Conservation (phyloP, 2,113 vertebrate genomes). For the Dendropsophus ebraccatus region DNA sequence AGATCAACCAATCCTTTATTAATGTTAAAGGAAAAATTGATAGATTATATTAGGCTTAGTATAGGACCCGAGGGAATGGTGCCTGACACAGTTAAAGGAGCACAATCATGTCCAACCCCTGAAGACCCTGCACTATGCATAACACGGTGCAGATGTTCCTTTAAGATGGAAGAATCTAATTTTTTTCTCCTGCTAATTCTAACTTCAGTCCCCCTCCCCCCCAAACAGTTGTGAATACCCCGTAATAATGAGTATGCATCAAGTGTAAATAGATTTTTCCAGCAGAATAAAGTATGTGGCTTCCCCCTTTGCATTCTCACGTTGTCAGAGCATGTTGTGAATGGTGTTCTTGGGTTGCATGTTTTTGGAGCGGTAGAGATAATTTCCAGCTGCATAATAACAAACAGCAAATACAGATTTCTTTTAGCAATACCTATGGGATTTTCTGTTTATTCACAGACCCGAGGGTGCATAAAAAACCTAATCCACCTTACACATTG, state of each 20-base stretch:
- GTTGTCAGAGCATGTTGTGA: not conserved
- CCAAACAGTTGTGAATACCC: not conserved
- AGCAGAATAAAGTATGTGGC: not conserved
- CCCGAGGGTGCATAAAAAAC: constrained; percentile 19
- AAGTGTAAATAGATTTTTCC: not conserved
- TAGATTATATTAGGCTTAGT: too few relatives aligned
- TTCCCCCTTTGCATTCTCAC: not conserved
- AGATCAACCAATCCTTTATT: too few relatives aligned
- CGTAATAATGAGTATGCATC: not conserved
- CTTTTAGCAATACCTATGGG: constrained; percentile 29
- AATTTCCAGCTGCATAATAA: constrained; percentile 26
- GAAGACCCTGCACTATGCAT: too few relatives aligned
- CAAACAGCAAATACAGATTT: constrained; percentile 19
- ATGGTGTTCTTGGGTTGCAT: not conserved
- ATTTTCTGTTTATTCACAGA: constrained; percentile 29
- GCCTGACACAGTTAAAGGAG: too few relatives aligned
- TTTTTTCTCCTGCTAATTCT: not conserved
- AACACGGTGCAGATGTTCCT: too few relatives aligned
- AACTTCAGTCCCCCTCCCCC: not conserved
- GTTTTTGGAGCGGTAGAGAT: not conserved
- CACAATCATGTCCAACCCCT: too few relatives aligned
- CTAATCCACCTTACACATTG: constrained; percentile 11
- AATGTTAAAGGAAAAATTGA: too few relatives aligned
- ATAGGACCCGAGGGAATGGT: too few relatives aligned
- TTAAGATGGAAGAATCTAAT: not conserved